phyloP scores from a whole-genome alignment of 2,888 invertebrate species.

The Amblyteles armatorius region DNA sequence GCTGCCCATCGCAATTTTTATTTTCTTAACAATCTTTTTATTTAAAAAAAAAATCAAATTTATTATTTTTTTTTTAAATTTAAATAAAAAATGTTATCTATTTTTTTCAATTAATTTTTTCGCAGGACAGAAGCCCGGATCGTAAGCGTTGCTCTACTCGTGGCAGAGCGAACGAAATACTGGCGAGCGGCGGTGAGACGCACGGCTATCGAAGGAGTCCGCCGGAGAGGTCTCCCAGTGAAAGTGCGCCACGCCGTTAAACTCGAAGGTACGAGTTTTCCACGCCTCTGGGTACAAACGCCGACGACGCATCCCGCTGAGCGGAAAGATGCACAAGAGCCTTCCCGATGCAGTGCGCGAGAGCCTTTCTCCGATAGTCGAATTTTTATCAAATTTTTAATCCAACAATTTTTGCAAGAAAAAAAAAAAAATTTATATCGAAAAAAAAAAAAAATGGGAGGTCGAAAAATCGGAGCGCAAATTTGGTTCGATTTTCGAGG shows the following conservation, averaged over 20 bases:
- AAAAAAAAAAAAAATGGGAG: background rate
- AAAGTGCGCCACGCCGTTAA: slow-evolving; percentile 59
- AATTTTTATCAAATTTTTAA: background rate
- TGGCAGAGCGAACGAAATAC: slow-evolving; percentile 27
- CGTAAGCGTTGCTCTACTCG: background rate
- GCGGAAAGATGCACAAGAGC: background rate
- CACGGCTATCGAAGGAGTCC: slow-evolving; percentile 6
- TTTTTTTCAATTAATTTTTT: background rate
- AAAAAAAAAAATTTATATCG: background rate
- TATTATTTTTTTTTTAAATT: background rate
- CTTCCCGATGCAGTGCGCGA: background rate
- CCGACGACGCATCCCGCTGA: slow-evolving; percentile 31
- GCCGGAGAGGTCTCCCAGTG: slow-evolving; percentile 45
- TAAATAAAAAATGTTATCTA: background rate
- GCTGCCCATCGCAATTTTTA: slow-evolving; percentile 65
- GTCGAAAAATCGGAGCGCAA: background rate
- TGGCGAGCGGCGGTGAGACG: background rate
- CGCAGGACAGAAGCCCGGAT: background rate
- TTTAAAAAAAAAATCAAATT: background rate
- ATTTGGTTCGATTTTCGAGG: background rate
- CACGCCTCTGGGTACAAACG: slow-evolving; percentile 52
- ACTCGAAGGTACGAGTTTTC: slow-evolving; percentile 53
- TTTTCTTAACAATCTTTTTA: background rate
- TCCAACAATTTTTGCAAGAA: background rate
- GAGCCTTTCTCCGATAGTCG: background rate